Conservation (phyloP, 2,797 vertebrate species). For the Leontopithecus rosalia region DNA sequence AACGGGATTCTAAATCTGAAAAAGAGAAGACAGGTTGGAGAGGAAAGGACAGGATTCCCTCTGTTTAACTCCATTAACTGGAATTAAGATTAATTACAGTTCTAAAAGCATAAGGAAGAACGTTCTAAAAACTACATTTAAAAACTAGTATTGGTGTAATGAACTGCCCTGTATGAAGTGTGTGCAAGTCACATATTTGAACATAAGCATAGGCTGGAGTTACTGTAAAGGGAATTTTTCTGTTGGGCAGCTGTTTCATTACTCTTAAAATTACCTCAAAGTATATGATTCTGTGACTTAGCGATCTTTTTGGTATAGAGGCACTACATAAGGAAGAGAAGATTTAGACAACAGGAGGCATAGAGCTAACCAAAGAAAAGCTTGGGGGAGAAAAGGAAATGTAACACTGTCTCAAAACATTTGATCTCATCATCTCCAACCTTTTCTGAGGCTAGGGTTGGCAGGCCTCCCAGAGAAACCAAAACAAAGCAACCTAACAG, state of each 20-base stretch:
- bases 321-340: constrained; percentile 25
- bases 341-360: constrained; percentile 19
- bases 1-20: constrained; percentile 6
- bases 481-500: constrained; percentile 61
- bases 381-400: constrained; percentile 36
- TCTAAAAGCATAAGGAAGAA: neutral
- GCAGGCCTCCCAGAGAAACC: constrained; percentile 74
- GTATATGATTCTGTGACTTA: constrained; percentile 22
- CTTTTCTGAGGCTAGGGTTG: constrained; percentile 63
- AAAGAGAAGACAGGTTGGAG: neutral
- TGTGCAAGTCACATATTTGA: neutral
- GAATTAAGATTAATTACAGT: neutral
- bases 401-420: constrained; percentile 63
- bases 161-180: neutral
- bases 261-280: neutral
- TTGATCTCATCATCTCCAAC: constrained; percentile 70
- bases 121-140: neutral
- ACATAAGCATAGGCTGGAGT: neutral
- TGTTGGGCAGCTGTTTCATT: neutral
- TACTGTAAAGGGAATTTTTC: neutral
- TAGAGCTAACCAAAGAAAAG: constrained; percentile 53
- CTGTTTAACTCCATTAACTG: neutral
- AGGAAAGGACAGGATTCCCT: neutral
- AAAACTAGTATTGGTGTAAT: neutral
- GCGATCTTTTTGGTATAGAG: neutral